Conservation (phyloP, 2,797 vertebrate species). For the Gymnothorax reevesii region DNA sequence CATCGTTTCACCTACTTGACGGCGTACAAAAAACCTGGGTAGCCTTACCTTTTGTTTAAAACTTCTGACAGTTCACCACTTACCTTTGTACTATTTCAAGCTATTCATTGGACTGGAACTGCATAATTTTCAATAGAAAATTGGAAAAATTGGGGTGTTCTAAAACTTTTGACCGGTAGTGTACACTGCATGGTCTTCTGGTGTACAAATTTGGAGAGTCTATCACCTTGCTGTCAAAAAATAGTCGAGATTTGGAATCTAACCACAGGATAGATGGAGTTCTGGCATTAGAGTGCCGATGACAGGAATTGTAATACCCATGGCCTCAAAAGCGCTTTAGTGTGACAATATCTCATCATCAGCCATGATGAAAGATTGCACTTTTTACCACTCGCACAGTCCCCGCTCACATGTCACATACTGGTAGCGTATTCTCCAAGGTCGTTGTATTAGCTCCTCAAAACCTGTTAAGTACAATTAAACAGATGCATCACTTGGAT, state of each 20-base stretch:
- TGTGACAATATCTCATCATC: slow-evolving; percentile 1
- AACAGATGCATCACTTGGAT: background rate
- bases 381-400: background rate
- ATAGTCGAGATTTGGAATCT: background rate
- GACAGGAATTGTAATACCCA: background rate
- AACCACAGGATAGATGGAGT: background rate
- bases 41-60: too few relatives aligned
- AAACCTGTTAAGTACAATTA: background rate
- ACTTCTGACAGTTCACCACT: too few relatives aligned
- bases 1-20: too few relatives aligned
- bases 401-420: background rate
- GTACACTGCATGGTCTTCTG: background rate
- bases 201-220: background rate
- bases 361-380: background rate
- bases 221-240: background rate
- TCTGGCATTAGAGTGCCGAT: background rate
- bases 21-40: too few relatives aligned
- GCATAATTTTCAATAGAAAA: too few relatives aligned
- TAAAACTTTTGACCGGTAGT: too few relatives aligned
- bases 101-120: too few relatives aligned
- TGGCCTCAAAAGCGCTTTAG: background rate
- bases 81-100: too few relatives aligned
- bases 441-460: background rate
- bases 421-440: background rate
- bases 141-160: too few relatives aligned